Percentiles rank a stretch among this genome's conserved stretches.
Evolutionary conservation across 2,888 invertebrate genomes (phyloP).

Genomic region (Rhorus exstirpatorius): DNA sequence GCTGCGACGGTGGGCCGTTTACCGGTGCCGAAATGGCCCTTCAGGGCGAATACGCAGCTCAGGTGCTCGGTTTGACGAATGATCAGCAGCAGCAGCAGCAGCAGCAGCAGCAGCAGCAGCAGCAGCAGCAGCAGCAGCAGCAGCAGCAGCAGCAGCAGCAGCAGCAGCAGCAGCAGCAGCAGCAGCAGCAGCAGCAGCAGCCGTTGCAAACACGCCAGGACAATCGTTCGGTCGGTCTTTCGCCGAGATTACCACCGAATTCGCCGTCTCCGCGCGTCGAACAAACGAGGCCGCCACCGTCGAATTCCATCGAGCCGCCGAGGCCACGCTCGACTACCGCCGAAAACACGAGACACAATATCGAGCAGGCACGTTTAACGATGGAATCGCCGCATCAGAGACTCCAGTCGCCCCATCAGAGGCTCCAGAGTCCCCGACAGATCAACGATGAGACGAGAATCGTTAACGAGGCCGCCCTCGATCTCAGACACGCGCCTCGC

Average conservation of each 20-base stretch:
- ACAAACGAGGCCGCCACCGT: constrained; percentile 81
- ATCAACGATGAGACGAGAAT: constrained; percentile 80
- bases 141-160: constrained; percentile 74
- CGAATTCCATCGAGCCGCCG: constrained; percentile 81
- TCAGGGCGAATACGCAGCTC: constrained; percentile 97
- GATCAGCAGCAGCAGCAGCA: constrained; percentile 85
- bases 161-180: constrained; percentile 69
- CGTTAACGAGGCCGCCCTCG: constrained; percentile 82
- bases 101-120: constrained; percentile 50
- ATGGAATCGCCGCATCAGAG: constrained; percentile 84
- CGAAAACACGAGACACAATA: constrained; percentile 80
- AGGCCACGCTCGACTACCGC: constrained; percentile 81
- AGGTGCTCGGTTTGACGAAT: constrained; percentile 92
- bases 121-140: constrained; percentile 72
- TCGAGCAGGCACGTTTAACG: constrained; percentile 82
- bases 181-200: constrained; percentile 69
- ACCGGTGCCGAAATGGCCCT: constrained; percentile 96
- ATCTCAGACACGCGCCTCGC: constrained; percentile 82
- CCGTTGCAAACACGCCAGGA: constrained; percentile 75
- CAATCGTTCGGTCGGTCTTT: constrained; percentile 81
- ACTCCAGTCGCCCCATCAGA: constrained; percentile 83
- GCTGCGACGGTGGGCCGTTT: constrained; percentile 95
- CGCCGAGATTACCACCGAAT: constrained; percentile 81
- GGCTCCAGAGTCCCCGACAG: constrained; percentile 82
- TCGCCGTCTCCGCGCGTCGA: constrained; percentile 82